phyloP scores from a whole-genome alignment of 2,113 vertebrate genomes.

The Phaethornis superciliosus region DNA sequence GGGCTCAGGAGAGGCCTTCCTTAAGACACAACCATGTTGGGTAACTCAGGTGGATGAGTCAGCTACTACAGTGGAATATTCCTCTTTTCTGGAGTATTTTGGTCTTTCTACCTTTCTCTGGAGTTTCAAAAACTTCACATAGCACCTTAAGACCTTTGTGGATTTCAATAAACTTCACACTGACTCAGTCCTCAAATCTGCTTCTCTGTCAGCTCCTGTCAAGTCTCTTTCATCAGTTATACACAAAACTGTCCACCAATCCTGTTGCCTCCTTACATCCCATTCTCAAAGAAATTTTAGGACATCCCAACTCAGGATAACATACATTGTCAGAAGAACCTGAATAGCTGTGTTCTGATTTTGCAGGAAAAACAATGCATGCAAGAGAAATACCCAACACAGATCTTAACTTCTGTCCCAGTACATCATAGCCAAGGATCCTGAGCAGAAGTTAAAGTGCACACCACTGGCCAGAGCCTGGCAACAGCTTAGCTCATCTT shows the following conservation, averaged over 20 bases:
- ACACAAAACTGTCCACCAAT: neutral
- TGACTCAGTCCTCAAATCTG: neutral
- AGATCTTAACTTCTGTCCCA: neutral
- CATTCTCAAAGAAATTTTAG: neutral
- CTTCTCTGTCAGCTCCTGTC: neutral
- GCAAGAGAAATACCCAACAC: neutral
- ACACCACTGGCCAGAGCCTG: neutral
- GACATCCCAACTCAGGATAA: neutral
- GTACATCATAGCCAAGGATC: neutral
- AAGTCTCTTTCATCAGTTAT: neutral
- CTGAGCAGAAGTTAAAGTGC: neutral
- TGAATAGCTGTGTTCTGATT: neutral
- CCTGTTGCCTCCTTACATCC: neutral
- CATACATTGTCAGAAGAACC: neutral
- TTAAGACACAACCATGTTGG: fast-evolving
- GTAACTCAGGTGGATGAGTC: neutral
- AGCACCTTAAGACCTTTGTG: neutral
- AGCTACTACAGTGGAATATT: neutral
- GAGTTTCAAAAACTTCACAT: neutral
- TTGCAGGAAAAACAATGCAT: neutral
- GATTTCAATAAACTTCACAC: neutral
- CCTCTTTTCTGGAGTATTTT: neutral
- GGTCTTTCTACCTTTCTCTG: neutral
- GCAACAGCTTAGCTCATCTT: neutral
- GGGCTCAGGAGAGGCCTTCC: neutral